Conservation (phyloP, 2,113 vertebrate genomes). For the Blennius ocellaris region DNA sequence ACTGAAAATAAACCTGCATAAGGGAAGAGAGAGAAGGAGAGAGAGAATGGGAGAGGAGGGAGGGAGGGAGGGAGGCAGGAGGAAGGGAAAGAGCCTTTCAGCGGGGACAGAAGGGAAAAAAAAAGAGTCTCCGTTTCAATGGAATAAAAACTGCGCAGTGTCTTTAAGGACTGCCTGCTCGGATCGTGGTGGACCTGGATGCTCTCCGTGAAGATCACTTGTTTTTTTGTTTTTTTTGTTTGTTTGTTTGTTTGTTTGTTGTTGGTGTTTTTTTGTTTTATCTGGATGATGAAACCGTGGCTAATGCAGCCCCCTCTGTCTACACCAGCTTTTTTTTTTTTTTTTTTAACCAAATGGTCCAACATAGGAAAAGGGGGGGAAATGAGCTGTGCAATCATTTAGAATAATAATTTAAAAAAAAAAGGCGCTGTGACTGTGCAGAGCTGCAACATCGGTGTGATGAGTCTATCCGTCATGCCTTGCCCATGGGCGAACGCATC, state of each 20-base stretch:
- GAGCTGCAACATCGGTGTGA: conserved; percentile 44
- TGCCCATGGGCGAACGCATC: conserved; percentile 56
- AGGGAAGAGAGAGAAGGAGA: conserved; percentile 63
- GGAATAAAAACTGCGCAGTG: conserved; percentile 87
- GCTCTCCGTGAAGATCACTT: conserved; percentile 2
- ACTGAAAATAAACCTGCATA: conserved; percentile 85
- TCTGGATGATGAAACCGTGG: too few relatives aligned
- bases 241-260: too few relatives aligned
- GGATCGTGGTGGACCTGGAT: conserved; percentile 10
- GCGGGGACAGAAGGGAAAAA: conserved; percentile 68
- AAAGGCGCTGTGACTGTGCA: conserved; percentile 69
- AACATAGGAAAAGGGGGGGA: conserved; percentile 13
- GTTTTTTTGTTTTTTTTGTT: too few relatives aligned
- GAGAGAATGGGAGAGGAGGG: conserved; percentile 40
- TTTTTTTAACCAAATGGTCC: conserved; percentile 43
- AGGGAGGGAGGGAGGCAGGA: conserved; percentile 35
- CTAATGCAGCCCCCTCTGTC: background rate
- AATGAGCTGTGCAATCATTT: conserved; percentile 60
- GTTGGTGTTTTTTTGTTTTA: too few relatives aligned
- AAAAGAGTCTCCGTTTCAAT: conserved; percentile 74
- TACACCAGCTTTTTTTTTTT: conserved; percentile 35
- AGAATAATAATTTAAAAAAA: background rate
- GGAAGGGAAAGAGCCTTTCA: conserved; percentile 66
- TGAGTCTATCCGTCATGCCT: conserved; percentile 50
- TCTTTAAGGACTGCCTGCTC: conserved; percentile 50